Conservation (phyloP, 2,888 invertebrate species). For the Geotrupes spiniger region DNA sequence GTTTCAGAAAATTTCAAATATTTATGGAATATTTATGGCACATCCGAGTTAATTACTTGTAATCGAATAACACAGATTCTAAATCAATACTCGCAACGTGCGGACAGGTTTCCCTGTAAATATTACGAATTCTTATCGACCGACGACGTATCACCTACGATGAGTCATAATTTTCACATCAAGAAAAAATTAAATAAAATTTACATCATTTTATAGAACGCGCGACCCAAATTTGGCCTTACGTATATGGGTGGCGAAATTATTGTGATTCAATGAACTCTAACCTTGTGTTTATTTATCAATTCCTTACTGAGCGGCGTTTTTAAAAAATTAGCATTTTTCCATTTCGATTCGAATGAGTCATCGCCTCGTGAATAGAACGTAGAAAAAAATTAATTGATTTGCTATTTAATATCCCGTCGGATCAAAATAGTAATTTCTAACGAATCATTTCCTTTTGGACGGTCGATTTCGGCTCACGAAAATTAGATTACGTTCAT, state of each 20-base stretch:
- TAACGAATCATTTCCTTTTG: too few relatives aligned
- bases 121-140: conserved; percentile 4
- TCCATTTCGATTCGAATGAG: conserved; percentile 9
- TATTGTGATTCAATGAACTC: conserved; percentile 19
- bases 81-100: too few relatives aligned
- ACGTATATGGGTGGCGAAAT: conserved; percentile 17
- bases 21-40: too few relatives aligned
- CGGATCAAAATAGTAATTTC: too few relatives aligned
- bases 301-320: conserved; percentile 13
- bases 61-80: too few relatives aligned
- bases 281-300: conserved; percentile 20
- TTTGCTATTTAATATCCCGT: too few relatives aligned
- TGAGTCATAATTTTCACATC: conserved; percentile 9
- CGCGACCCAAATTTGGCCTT: conserved; percentile 17
- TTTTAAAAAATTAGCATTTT: conserved; percentile 12
- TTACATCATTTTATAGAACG: conserved; percentile 13
- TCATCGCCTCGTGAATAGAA: background rate
- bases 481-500: too few relatives aligned
- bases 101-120: conserved; percentile 2
- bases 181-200: conserved; percentile 14
- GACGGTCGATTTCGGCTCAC: too few relatives aligned
- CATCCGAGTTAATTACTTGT: too few relatives aligned
- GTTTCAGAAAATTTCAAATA: too few relatives aligned
- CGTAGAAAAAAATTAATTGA: too few relatives aligned
- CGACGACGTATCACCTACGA: conserved; percentile 7